A percentile compares a stretch with the other conserved stretches of the same genome.
Conservation (phyloP, 2,888 invertebrate species). For the Coremacera marginata region DNA sequence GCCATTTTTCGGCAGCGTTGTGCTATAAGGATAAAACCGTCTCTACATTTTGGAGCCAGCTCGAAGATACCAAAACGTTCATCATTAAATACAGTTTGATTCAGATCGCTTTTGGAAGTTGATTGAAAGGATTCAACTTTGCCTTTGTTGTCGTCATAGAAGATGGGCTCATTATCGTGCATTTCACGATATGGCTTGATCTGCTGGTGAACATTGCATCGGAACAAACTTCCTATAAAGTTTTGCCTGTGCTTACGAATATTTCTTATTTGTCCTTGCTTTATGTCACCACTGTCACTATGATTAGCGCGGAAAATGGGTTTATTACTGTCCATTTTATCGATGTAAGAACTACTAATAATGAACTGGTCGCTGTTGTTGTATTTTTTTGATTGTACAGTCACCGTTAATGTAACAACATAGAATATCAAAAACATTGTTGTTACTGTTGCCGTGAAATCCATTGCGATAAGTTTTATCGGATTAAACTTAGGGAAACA, state of each 20-base stretch:
- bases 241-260: not conserved
- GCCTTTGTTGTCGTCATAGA: not conserved
- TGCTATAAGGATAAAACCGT: conserved; percentile 41
- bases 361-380: no score
- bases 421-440: no score
- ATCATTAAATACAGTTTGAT: not conserved
- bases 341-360: not conserved
- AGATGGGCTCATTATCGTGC: not conserved
- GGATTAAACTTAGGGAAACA: no score
- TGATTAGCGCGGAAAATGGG: not conserved
- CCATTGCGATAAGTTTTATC: no score
- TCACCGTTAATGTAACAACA: no score
- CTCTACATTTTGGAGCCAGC: conserved; percentile 48
- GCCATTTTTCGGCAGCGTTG: conserved; percentile 52
- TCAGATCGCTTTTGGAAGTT: conserved; percentile 46
- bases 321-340: not conserved
- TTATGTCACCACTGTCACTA: not conserved
- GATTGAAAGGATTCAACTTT: not conserved
- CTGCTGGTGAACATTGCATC: not conserved
- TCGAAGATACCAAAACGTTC: conserved; percentile 51
- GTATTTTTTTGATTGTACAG: no score
- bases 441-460: no score
- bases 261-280: not conserved
- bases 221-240: not conserved
- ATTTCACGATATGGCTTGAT: not conserved